Base-by-base conservation (phyloP, 2,797 vertebrate genomes). In the Cuniculus paca region DNA sequence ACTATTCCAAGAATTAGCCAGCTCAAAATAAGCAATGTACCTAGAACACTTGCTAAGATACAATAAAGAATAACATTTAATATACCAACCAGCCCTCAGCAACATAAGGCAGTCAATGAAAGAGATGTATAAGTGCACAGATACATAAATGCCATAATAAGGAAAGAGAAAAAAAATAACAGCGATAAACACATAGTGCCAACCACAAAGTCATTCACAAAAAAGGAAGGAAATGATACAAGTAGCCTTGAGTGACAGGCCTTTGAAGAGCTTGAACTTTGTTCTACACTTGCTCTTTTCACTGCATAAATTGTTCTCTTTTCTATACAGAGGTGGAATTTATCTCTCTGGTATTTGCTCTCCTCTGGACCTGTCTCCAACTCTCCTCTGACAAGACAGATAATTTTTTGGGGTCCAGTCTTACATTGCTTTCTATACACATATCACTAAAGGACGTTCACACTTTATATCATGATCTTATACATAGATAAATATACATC, bases 11-110 rank as follows among this genome's bases (percentile, higher is more conserved):
- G 34, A 88, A 78, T 95, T 65, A 95, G 50, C 36, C 36, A 88
- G 90, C n/a, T 85, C 42, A 91, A 88, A 96, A 84, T 70, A 82
- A 91, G 42, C 42, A 45, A 24, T 7, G 45, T 87, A 90, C 58
- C 52, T 87, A 79, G 45, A 90, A 90, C 3, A 65, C 83, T 60
- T 88, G 16, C 54, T 83, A 88, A 89, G 60, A 86, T 58, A 90
- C 86, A 50, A 86, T 86, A 88, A 28, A 50, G 26, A 48, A 84
- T 39, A 84, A 31, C 20, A 86, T 75, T 94, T 93, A 63, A 60
- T 79, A 87, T 26, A 75, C 3, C 45, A 86, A 72, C 28, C 56
- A 81, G 81, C 6, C 84, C 22, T 24, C 26, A 91, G 36, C 68
- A 74, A 82, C 7, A 24, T 52, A 61, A 91, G 36, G 85, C 63